A percentile compares a stretch with the other conserved stretches of the same genome.
Conservation (phyloP, 2,797 vertebrate species). For the Discoglossus pictus region DNA sequence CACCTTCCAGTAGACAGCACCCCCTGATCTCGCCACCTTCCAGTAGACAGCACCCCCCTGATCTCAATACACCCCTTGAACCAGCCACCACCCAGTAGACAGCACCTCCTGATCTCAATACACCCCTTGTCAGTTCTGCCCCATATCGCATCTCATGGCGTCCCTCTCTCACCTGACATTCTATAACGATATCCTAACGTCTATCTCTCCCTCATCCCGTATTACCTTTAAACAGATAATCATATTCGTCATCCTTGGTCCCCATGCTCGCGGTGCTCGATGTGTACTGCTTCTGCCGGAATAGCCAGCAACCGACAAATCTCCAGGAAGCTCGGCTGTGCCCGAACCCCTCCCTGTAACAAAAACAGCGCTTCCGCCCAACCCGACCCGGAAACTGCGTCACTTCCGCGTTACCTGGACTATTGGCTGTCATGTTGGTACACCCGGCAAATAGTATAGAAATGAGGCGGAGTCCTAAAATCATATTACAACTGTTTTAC, state of each 20-base stretch:
- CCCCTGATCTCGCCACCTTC: too few relatives aligned
- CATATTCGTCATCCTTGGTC: constrained; percentile 92
- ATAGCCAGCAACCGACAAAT: constrained; percentile 13
- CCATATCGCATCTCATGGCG: too few relatives aligned
- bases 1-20: too few relatives aligned
- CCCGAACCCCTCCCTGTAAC: constrained; percentile 47
- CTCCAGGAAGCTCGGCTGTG: constrained; percentile 40
- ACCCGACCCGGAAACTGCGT: constrained; percentile 23
- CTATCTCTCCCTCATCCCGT: neutral
- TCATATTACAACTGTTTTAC: too few relatives aligned
- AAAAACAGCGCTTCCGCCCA: constrained; percentile 38
- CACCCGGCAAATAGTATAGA: constrained; percentile 6
- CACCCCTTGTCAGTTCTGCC: too few relatives aligned
- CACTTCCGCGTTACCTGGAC: constrained; percentile 33
- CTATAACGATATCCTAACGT: too few relatives aligned
- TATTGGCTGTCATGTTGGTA: constrained; percentile 27
- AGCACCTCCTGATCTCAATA: too few relatives aligned
- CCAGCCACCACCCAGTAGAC: too few relatives aligned
- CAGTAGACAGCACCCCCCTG: too few relatives aligned
- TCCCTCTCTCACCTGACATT: too few relatives aligned
- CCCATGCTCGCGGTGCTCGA: constrained; percentile 72
- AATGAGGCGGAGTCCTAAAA: too few relatives aligned
- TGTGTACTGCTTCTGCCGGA: constrained; percentile 28
- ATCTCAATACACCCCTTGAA: too few relatives aligned
- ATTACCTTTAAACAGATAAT: constrained; percentile 91